These are phyloP conservation scores for Diorhabda sublineata DNA, from an alignment of 1,140 invertebrate species.

Conservation along the genomic window DNA sequence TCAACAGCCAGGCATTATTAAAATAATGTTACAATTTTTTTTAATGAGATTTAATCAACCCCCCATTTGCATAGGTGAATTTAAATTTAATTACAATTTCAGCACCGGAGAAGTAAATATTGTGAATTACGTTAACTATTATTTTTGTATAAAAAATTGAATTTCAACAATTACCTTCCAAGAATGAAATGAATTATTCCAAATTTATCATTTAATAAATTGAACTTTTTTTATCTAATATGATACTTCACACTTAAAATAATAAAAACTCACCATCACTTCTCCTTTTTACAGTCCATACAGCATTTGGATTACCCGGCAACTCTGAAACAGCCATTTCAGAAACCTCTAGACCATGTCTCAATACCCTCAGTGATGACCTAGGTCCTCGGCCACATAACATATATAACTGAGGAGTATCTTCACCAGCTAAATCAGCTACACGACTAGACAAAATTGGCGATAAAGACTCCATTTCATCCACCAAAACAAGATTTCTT, in stretches of 20 bases:
- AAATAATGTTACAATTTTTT: conserved; percentile 7
- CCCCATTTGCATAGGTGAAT: no score
- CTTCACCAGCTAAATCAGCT: conserved; percentile 89
- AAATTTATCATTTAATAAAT: no score
- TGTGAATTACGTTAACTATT: no score
- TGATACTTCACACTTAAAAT: neutral
- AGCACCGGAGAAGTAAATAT: no score
- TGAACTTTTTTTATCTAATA: neutral
- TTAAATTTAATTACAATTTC: no score
- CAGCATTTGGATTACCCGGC: conserved; percentile 98
- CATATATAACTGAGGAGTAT: conserved; percentile 97
- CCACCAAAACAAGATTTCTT: conserved; percentile 94
- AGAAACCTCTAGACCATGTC: conserved; percentile 96
- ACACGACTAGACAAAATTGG: conserved; percentile 87
- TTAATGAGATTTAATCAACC: neutral
- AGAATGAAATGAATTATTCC: no score
- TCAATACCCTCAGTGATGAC: conserved; percentile 86
- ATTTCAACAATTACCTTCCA: neutral
- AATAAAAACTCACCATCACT: conserved; percentile 74
- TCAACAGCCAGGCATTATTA: conserved; percentile 40
- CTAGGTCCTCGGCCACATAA: conserved; percentile 92
- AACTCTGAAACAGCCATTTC: conserved; percentile 99
- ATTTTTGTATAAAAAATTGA: no score
- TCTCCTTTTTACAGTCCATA: conserved; percentile 97
- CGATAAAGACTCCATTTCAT: conserved; percentile 96